Evolutionary conservation across 2,888 invertebrate genomes (phyloP).

Genomic region (Selenia dentaria): DNA sequence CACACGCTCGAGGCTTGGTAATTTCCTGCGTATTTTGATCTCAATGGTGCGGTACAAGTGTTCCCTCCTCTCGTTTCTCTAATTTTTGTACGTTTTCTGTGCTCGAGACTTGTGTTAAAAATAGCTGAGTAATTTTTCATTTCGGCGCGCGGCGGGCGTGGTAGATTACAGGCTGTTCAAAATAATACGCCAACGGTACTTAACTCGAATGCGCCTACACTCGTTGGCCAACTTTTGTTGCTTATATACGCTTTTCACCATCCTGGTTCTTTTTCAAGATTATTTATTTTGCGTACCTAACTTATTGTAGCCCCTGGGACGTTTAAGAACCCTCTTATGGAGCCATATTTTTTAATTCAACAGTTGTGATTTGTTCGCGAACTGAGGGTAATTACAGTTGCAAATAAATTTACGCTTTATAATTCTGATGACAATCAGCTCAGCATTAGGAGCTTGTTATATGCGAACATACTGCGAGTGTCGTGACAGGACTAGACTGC

Average conservation of each 20-base stretch:
- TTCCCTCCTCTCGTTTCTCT: slow-evolving; percentile 80
- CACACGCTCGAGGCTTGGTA: slow-evolving; percentile 69
- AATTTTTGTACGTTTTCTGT: slow-evolving; percentile 83
- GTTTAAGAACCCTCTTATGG: slow-evolving; percentile 63
- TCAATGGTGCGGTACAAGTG: slow-evolving; percentile 83
- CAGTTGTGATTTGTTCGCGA: slow-evolving; percentile 47
- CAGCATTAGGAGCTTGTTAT: no score
- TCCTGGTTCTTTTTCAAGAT: slow-evolving; percentile 59
- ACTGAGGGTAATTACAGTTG: slow-evolving; percentile 48
- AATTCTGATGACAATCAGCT: slow-evolving; percentile 12
- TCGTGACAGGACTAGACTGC: no score
- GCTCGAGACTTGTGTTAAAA: slow-evolving; percentile 79
- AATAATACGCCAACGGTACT: slow-evolving; percentile 77
- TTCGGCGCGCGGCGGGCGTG: slow-evolving; percentile 80
- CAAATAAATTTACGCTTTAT: slow-evolving; percentile 46
- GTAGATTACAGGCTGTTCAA: slow-evolving; percentile 80
- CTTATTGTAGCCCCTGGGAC: slow-evolving; percentile 56
- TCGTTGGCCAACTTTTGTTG: slow-evolving; percentile 67
- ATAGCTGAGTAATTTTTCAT: slow-evolving; percentile 83
- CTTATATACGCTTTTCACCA: slow-evolving; percentile 63
- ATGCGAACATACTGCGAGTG: no score
- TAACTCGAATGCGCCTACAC: slow-evolving; percentile 69
- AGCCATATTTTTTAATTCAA: slow-evolving; percentile 62
- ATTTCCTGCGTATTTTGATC: slow-evolving; percentile 83
- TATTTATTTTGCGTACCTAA: slow-evolving; percentile 59